Evolutionary conservation across 92 coral and sea anemone species (phyloP).

Genomic region (Palythoa grandiflora): DNA sequence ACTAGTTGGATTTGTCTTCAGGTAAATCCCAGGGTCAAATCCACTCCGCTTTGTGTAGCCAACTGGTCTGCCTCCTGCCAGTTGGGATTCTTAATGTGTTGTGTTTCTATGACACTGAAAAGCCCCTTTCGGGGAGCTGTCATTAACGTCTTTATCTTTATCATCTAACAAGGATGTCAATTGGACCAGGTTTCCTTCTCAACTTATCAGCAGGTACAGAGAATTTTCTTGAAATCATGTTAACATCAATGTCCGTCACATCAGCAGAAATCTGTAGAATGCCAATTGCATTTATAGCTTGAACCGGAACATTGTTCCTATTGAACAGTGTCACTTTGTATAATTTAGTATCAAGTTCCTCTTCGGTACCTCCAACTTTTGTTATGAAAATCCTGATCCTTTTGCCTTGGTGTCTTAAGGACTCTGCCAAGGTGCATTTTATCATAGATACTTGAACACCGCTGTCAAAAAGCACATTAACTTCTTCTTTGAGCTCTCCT

Average conservation of each 20-base stretch:
- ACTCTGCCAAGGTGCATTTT: constrained; percentile 46
- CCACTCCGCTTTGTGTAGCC: constrained; percentile 72
- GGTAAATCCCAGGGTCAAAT: no score
- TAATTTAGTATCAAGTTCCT: constrained; percentile 60
- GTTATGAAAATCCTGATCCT: constrained; percentile 51
- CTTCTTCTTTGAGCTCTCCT: background rate
- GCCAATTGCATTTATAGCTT: constrained; percentile 64
- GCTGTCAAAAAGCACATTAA: constrained; percentile 46
- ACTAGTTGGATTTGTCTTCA: no score
- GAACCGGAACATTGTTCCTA: constrained; percentile 13
- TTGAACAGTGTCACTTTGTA: constrained; percentile 56
- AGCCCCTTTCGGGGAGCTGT: no score
- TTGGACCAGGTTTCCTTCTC: constrained; percentile 60
- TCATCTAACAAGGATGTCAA: constrained; percentile 68
- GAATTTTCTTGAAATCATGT: constrained; percentile 38
- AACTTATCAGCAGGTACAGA: constrained; percentile 30
- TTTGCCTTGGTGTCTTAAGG: constrained; percentile 54
- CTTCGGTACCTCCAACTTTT: constrained; percentile 65
- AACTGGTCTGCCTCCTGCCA: no score
- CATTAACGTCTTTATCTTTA: no score
- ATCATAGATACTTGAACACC: constrained; percentile 70
- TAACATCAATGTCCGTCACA: constrained; percentile 31
- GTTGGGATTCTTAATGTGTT: no score
- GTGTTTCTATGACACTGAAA: no score
- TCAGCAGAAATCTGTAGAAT: constrained; percentile 69